Evolutionary conservation across 2,888 invertebrate genomes (phyloP), one percentile per base, ranked within the genome.

Genomic region (Sturmia bella): DNA sequence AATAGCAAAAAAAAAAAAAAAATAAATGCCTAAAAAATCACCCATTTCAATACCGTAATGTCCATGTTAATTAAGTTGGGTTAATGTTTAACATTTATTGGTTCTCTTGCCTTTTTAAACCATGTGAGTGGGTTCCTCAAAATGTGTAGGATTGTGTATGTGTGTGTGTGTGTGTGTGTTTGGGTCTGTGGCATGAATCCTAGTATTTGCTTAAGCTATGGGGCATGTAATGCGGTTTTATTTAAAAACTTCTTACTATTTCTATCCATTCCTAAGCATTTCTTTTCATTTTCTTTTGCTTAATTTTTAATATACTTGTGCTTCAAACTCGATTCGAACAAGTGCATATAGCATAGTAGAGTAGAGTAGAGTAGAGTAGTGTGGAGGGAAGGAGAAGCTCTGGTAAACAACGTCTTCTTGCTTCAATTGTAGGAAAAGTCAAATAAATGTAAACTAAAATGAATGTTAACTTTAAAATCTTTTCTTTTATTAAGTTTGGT

Each of bases 191-290:
- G 48, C 39, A 11, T 37, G 37, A 48, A 21, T 19, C 11, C 9
- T 45, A 48, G 48, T 74, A 48, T 74, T 56, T 69, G 24, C 32
- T 75, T 57, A 43, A 66, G 24, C 24, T 39, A 27, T 59, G 54
- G 50, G 69, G 57, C 56, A 57, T 56, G 69, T 69, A 74, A 79
- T 73, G 76, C 57, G 72, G 81, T 75, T 74, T 68, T 64, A 75
- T 70, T 75, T 75, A 56, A 69, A 48, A 74, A 79, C 63, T 68
- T 79, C 68, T 56, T 54, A 52, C 45, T 61, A 45, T 41, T 76
- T 54, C 12, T 43, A 41, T 68, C 41, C 13, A 19, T 52, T 39
- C 39, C 32, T 32, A 15, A 7, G 2, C 52, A 19, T 13, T 15
- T 13, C 19, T 13, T 27, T 41, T 39, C 3, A 43, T 19, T 37